A percentile compares a stretch with the other conserved stretches of the same genome.
These are phyloP conservation scores for Sinocyclocheilus anophthalmus DNA, from an alignment of 2,113 vertebrate species.

Conservation along the genomic window DNA sequence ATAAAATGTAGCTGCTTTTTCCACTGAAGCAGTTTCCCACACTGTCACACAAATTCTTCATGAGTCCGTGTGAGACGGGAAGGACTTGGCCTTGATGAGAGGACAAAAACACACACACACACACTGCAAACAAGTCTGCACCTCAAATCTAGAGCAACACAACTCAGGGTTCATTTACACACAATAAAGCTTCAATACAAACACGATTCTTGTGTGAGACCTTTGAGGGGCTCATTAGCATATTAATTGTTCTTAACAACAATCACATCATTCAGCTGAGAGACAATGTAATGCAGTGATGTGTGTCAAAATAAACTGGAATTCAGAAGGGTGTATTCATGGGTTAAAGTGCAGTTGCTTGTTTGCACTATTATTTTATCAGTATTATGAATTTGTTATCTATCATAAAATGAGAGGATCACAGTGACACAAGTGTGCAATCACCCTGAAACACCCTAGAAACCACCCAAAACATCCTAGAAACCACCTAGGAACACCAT, in stretches of 20 bases:
- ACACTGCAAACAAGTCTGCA: not conserved
- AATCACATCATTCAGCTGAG: not conserved
- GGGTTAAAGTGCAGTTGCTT: not conserved
- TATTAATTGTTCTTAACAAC: not conserved
- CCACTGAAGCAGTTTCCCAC: not conserved
- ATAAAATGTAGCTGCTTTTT: not conserved
- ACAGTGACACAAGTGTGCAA: not conserved
- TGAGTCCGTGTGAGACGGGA: not conserved
- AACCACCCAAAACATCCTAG: not conserved
- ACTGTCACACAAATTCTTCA: not conserved
- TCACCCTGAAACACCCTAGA: not conserved
- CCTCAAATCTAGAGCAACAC: not conserved
- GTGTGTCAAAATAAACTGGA: slow-evolving; percentile 1
- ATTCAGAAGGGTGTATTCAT: not conserved
- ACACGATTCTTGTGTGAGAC: not conserved
- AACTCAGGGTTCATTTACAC: not conserved
- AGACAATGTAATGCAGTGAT: not conserved
- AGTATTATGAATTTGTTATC: not conserved
- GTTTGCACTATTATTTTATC: not conserved
- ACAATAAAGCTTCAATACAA: not conserved
- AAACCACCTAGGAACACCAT: too few species aligned
- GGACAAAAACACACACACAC: not conserved
- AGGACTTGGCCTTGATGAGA: not conserved
- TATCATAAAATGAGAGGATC: too few species aligned
- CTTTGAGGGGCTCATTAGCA: not conserved